Conservation (phyloP, 2,888 invertebrate genomes). For the Rhynchonema sp. region DNA sequence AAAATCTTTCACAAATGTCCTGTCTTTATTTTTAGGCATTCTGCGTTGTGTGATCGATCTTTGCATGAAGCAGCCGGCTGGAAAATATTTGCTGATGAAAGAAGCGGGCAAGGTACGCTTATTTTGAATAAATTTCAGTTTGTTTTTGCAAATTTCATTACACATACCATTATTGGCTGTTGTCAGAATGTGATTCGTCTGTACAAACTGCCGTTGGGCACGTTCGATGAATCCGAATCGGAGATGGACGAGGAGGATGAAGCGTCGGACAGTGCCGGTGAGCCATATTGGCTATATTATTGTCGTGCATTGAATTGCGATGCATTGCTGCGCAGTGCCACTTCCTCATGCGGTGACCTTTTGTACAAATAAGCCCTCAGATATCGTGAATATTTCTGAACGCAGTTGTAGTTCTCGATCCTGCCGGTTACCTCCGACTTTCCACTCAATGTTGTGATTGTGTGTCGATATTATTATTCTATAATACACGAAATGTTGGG, state of each 20-base stretch:
- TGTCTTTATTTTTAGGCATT: constrained; percentile 37
- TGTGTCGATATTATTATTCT: too few species aligned
- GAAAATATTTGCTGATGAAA: constrained; percentile 85
- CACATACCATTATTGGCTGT: background rate
- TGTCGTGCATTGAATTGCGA: too few species aligned
- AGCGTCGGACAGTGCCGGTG: constrained; percentile 19
- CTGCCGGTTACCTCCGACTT: too few species aligned
- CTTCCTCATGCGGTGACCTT: too few species aligned
- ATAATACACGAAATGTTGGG: too few species aligned
- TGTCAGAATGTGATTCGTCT: constrained; percentile 67
- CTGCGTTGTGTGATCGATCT: constrained; percentile 88
- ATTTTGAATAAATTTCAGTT: background rate
- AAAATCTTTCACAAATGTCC: too few species aligned
- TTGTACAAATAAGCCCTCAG: too few species aligned
- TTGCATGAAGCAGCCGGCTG: constrained; percentile 87
- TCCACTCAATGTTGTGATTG: too few species aligned
- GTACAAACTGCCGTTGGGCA: constrained; percentile 93
- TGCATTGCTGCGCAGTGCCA: too few species aligned
- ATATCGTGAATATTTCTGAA: too few species aligned
- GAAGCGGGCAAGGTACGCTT: constrained; percentile 68
- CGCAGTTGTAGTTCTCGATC: too few species aligned
- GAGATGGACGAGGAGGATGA: constrained; percentile 59
- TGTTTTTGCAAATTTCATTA: constrained; percentile 8
- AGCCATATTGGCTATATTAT: too few species aligned
- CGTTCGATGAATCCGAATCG: constrained; percentile 92